Conservation (phyloP, 2,888 invertebrate genomes). For the Syrphus vitripennis region DNA sequence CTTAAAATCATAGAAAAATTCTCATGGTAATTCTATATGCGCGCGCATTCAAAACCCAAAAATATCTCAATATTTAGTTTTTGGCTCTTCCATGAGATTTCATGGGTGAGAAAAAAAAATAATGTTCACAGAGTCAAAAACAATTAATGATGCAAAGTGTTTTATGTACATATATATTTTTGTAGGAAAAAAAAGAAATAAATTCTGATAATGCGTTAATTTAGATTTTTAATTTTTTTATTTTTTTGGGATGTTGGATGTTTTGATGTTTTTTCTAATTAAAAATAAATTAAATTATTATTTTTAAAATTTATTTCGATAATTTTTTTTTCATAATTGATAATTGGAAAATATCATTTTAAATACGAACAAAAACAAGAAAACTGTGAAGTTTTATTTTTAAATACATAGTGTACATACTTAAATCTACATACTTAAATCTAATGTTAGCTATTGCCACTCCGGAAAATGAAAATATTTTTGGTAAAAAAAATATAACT, state of each 20-base stretch:
- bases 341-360: neutral
- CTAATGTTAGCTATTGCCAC: no score
- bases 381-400: neutral
- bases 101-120: constrained; percentile 29
- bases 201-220: neutral
- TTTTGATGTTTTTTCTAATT: neutral
- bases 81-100: constrained; percentile 37
- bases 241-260: neutral
- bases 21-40: constrained; percentile 77
- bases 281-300: neutral
- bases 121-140: constrained; percentile 33
- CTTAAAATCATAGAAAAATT: constrained; percentile 23
- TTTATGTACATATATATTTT: no score
- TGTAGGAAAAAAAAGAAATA: neutral
- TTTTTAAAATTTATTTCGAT: neutral
- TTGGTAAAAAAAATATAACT: neutral
- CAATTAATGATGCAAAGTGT: constrained; percentile 8
- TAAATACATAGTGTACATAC: no score
- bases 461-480: neutral
- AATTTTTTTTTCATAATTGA: no score
- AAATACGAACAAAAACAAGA: neutral
- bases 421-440: no score
- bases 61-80: constrained; percentile 44
- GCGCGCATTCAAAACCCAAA: constrained; percentile 75
- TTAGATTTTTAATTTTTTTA: neutral